Evolutionary conservation across 30 jellyfish, hydroid and myxozoan species (phyloP).

Genomic region (Catostylus mosaicus): DNA sequence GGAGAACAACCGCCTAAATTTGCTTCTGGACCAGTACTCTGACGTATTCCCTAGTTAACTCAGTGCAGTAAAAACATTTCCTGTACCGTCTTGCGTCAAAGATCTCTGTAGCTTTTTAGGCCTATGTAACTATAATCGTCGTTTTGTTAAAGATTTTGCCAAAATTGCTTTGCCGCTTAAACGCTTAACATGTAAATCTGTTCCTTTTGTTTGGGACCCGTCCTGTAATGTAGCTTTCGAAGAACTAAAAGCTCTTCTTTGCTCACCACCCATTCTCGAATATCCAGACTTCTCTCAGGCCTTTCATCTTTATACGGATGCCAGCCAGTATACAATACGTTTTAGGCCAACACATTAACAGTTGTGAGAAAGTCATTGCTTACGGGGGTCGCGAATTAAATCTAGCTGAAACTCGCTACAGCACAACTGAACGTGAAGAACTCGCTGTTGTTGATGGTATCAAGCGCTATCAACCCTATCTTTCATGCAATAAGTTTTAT

Average conservation of each 20-base stretch:
- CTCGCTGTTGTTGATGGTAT: conserved; percentile 63
- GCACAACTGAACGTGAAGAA: conserved; percentile 71
- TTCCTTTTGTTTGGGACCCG: conserved; percentile 31
- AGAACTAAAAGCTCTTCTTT: conserved; percentile 4
- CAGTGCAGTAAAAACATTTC: neutral
- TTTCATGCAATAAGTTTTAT: conserved; percentile 16
- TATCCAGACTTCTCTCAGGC: too few species aligned
- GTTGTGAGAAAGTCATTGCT: conserved; percentile 24
- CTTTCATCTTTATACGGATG: too few species aligned
- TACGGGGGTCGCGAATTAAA: too few species aligned
- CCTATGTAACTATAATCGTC: conserved; percentile 20
- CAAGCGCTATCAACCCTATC: conserved; percentile 36
- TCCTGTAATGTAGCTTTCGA: conserved; percentile 18
- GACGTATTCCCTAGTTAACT: conserved; percentile 17
- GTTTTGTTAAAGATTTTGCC: conserved; percentile 40
- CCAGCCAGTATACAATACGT: conserved; percentile 20
- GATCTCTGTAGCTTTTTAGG: neutral
- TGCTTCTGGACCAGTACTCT: neutral
- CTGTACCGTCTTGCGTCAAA: neutral
- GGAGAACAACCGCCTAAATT: neutral
- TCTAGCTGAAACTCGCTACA: conserved; percentile 31
- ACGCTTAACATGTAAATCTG: conserved; percentile 12
- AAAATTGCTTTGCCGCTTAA: conserved; percentile 46
- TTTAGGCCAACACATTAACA: conserved; percentile 19
- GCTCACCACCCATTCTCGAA: conserved; percentile 13